Evolutionary conservation across 2,888 invertebrate species (phyloP), one percentile per base, ranked within the genome.

Genomic region (Biston stratarius): DNA sequence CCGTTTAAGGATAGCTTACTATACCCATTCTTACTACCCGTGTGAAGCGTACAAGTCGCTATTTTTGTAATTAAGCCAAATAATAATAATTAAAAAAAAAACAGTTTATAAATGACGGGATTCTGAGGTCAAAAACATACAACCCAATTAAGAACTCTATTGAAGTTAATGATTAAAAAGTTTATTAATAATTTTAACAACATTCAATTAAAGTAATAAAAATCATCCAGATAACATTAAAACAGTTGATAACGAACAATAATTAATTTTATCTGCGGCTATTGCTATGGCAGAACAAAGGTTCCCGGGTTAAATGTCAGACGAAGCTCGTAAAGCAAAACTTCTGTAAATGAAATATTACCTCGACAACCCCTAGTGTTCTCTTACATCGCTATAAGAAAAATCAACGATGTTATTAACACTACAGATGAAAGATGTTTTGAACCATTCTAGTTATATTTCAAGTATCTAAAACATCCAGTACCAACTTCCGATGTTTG

Each of bases 301-400:
- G 78, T 74, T 81, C 78, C 73, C 67, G 77, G 85, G 84, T 85
- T 83, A 83, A 81, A 84, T 83, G 82, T 85, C 83, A 83, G 82
- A 77, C 77, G 72, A 72, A 71, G 79, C 80, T 84, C 83, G 76
- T 84, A 84, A 82, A 85, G 79, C 80, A 81, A 24, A 77, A 77
- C 80, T 77, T 73, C 78, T 78, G 79, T 81, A 80, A 79, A 83
- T 87, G 82, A 88, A 84, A 84, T 86, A 85, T 84, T 80, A 78
- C 78, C 73, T 65, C 77, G 72, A 71, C 74, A 77, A 81, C 75
- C 80, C 78, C 76, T 68, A 48, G 76, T 71, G 72, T 73, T 72
- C 65, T 69, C 66, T 67, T 61, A 71, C 67, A 67, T 67, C 45
- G 70, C 75, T 68, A 69, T 71, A 75, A 77, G 74, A 78, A 77